These are phyloP conservation scores for Lutjanus erythropterus DNA, from an alignment of 2,113 vertebrate genomes.

Conservation along the genomic window DNA sequence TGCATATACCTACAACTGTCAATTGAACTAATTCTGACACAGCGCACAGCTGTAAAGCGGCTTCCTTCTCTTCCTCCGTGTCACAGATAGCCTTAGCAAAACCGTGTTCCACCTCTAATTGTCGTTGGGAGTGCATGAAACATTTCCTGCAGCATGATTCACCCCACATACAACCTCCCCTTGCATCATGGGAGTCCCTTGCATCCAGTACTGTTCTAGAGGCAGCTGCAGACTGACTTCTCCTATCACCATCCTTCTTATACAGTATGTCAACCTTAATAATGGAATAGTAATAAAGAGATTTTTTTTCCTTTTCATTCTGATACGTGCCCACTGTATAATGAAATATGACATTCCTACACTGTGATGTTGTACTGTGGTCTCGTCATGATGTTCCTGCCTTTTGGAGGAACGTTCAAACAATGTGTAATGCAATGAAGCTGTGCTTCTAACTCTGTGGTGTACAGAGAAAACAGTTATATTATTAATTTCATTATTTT, in stretches of 20 bases:
- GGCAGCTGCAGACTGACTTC: conserved; percentile 6
- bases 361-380: too few relatives aligned
- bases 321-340: not conserved
- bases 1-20: conserved; percentile 52
- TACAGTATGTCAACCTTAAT: conserved; percentile 14
- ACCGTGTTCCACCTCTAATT: conserved; percentile 58
- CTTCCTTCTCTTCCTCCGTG: conserved; percentile 31
- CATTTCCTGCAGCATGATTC: conserved; percentile 36
- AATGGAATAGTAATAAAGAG: conserved; percentile 4
- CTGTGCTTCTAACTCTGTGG: too few relatives aligned
- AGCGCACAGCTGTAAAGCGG: conserved; percentile 1
- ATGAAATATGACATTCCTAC: conserved; percentile 2
- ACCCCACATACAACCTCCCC: conserved; percentile 30
- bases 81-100: conserved; percentile 50
- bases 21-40: conserved; percentile 53
- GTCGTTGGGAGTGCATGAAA: conserved; percentile 50
- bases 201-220: not conserved
- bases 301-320: not conserved
- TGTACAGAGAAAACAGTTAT: too few relatives aligned
- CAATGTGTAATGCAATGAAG: too few relatives aligned
- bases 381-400: too few relatives aligned
- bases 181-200: conserved; percentile 38
- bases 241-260: not conserved
- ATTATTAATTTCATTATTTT: too few relatives aligned
- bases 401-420: not conserved